These are phyloP conservation scores for Holcopasites calliopsidis DNA, from an alignment of 1,140 invertebrate genomes.

Conservation along the genomic window DNA sequence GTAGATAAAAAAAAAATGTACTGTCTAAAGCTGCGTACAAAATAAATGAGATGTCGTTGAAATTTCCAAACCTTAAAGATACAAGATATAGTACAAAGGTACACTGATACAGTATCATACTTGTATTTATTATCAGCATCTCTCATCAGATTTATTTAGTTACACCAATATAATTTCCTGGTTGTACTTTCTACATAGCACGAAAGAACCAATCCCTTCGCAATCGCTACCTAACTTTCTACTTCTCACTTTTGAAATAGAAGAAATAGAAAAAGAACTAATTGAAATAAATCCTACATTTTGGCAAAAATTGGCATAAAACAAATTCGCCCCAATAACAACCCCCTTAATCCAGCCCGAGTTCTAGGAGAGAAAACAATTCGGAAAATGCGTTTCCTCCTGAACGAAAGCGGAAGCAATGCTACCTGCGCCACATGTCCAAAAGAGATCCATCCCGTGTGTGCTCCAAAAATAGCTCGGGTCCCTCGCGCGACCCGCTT, in stretches of 20 bases:
- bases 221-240: not conserved
- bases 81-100: too few relatives aligned
- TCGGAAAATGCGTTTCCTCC: not conserved
- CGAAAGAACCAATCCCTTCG: not conserved
- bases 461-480: not conserved
- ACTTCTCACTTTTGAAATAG: too few relatives aligned
- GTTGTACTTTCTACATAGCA: not conserved
- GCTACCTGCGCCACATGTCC: not conserved
- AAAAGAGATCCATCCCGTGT: not conserved
- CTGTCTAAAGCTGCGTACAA: too few relatives aligned
- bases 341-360: too few relatives aligned
- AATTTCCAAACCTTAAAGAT: too few relatives aligned
- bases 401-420: not conserved
- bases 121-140: not conserved
- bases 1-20: too few relatives aligned
- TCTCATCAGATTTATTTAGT: not conserved
- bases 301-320: too few relatives aligned
- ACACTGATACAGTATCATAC: constrained; percentile 1
- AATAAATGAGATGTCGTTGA: too few relatives aligned
- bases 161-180: constrained; percentile 2
- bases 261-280: too few relatives aligned
- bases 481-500: not conserved
- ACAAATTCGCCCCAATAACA: too few relatives aligned
- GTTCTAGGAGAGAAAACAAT: not conserved
- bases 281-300: too few relatives aligned